These are phyloP conservation scores for Cremastobaeus sp. DNA, from an alignment of 2,888 invertebrate genomes.

Conservation along the genomic window DNA sequence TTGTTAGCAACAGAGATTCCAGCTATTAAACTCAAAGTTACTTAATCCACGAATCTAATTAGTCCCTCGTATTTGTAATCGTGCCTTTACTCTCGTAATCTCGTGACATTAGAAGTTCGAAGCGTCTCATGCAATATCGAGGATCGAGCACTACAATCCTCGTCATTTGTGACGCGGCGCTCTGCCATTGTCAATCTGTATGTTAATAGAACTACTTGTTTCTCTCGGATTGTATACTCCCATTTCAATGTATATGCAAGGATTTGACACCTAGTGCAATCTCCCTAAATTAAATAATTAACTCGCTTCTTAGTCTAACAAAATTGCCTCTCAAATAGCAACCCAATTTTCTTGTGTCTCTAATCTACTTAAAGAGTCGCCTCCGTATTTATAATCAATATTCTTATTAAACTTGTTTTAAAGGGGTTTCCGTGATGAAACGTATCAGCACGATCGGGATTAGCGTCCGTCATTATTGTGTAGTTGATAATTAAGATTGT, in stretches of 20 bases:
- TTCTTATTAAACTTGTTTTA: no score
- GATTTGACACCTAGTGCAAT: constrained; percentile 59
- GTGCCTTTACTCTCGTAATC: constrained; percentile 60
- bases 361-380: constrained; percentile 16
- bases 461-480: no score
- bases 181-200: constrained; percentile 70
- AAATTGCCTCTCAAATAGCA: constrained; percentile 27
- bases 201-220: constrained; percentile 72
- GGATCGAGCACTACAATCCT: constrained; percentile 45
- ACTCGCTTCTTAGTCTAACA: constrained; percentile 34
- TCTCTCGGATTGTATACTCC: constrained; percentile 67
- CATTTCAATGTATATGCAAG: constrained; percentile 49
- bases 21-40: constrained; percentile 49
- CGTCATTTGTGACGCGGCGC: constrained; percentile 55
- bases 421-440: no score
- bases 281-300: constrained; percentile 54
- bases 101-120: constrained; percentile 57
- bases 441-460: no score
- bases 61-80: constrained; percentile 59
- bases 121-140: constrained; percentile 45
- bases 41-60: constrained; percentile 60
- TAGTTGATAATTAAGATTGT: no score
- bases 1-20: constrained; percentile 53
- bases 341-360: constrained; percentile 37
- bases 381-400: constrained; percentile 11